These are phyloP conservation scores for Xylocopa sonorina DNA, from an alignment of 1,140 invertebrate genomes.

Conservation along the genomic window DNA sequence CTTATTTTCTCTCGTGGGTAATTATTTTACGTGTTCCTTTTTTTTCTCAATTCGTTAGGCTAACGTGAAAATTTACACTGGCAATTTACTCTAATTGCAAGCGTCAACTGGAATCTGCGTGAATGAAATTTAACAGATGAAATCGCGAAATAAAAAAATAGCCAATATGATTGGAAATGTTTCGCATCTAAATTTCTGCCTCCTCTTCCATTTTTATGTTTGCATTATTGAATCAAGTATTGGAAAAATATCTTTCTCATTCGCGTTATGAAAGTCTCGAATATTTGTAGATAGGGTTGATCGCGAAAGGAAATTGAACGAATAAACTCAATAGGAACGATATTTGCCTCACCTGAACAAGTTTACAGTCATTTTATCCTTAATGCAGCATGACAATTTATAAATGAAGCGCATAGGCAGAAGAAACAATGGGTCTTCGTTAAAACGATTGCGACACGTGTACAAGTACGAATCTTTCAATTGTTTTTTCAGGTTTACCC, in stretches of 20 bases:
- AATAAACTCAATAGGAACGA: conserved; percentile 4
- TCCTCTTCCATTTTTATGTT: neutral
- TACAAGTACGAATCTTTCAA: conserved; percentile 6
- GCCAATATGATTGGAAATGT: too few species aligned
- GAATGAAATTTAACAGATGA: neutral
- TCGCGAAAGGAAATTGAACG: neutral
- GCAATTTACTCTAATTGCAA: neutral
- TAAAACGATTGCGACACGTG: neutral
- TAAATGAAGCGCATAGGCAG: neutral
- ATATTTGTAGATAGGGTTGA: conserved; percentile 6
- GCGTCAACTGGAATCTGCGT: too few species aligned
- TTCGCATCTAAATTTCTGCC: neutral
- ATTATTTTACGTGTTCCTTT: neutral
- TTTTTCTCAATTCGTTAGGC: neutral
- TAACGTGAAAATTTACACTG: neutral
- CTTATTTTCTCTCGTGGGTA: neutral
- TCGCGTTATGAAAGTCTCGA: neutral
- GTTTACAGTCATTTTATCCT: neutral
- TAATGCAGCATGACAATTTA: neutral
- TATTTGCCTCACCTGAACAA: neutral
- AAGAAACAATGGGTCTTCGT: neutral
- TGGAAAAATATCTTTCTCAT: neutral
- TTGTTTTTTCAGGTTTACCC: conserved; percentile 88
- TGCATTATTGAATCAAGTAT: neutral
- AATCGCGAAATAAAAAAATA: too few species aligned